Base-by-base conservation (phyloP, 2,113 vertebrate species). In the Panurus biarmicus region DNA sequence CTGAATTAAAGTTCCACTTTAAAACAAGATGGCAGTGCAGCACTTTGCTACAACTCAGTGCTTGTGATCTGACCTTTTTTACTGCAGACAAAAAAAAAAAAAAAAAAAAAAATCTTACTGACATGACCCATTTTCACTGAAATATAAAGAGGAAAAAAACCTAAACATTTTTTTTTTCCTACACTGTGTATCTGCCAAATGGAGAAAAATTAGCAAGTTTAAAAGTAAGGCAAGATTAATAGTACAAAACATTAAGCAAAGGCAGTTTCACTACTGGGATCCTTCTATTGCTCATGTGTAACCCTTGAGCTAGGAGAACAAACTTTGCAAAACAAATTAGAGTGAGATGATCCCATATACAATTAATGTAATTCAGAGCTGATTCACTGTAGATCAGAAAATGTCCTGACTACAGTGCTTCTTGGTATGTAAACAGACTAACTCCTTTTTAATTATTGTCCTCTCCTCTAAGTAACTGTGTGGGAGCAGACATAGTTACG, bases 291-390 rank as follows among this genome's bases (percentile, higher is more conserved):
- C 42, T 82, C 8, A 21, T 14, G 26, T 40, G 17, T 50, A 82
- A 73, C 12, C 53, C 57, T 57, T 60, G 56, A 82, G 62, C 66
- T 57, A 66, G 36, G 71, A 85, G 50, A 93, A 58, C 11, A 86
- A 70, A 84, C 61, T 93, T 84, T 65, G 90, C 90, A 96, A 96
- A 96, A 71, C 90, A 90, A 86, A 92, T 75, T 36, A 87, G 86
- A 57, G 11, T 9, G 26, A 85, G 78, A 58, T 51, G 67, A 56
- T 92, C 51, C 57, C 29, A 35, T 40, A 48, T 40, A n/a, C 48
- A 64, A 57, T 71, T 84, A 86, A 81, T 84, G 2, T 47, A 72
- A 90, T 65, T 81, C 53, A 33, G 57, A 87, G 69, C 73, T 86
- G 90, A 77, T 94, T 86, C 69, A 81, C 56, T 24, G 20, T 7